Evolutionary conservation across 2,113 vertebrate species (phyloP).

Genomic region (Pteropus alecto): DNA sequence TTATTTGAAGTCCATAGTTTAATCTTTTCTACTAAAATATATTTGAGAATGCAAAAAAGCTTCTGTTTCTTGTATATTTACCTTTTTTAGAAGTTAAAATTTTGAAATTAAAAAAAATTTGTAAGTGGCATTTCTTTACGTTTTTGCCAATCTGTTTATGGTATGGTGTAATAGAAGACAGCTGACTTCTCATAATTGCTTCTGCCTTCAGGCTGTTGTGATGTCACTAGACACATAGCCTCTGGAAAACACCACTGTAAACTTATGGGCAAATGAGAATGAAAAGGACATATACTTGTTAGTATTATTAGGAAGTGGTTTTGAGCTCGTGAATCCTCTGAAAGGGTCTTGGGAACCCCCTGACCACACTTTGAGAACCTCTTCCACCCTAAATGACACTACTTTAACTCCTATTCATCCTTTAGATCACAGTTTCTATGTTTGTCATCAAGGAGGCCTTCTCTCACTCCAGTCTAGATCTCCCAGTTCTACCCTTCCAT

Average conservation of each 20-base stretch:
- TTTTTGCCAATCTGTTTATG: not conserved
- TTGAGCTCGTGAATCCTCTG: not conserved
- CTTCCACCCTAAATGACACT: fast-evolving
- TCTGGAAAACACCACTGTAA: not conserved
- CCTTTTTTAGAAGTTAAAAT: not conserved
- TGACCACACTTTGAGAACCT: not conserved
- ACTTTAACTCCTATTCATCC: not conserved
- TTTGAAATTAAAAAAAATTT: not conserved
- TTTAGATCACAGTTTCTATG: not conserved
- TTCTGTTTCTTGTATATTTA: not conserved
- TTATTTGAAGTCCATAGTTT: not conserved
- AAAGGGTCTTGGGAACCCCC: not conserved
- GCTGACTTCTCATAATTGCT: not conserved
- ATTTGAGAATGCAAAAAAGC: not conserved
- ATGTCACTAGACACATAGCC: not conserved
- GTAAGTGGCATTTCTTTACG: not conserved
- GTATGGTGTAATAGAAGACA: not conserved
- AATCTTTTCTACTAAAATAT: not conserved
- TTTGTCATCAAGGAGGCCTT: not conserved
- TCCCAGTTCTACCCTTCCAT: not conserved
- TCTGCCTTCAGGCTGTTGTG: not conserved
- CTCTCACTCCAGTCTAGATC: not conserved
- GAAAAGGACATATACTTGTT: not conserved
- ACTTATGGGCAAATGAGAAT: not conserved
- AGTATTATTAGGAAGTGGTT: not conserved